Conservation (phyloP, 1,140 invertebrate species). For the Cherax quadricarinatus region DNA sequence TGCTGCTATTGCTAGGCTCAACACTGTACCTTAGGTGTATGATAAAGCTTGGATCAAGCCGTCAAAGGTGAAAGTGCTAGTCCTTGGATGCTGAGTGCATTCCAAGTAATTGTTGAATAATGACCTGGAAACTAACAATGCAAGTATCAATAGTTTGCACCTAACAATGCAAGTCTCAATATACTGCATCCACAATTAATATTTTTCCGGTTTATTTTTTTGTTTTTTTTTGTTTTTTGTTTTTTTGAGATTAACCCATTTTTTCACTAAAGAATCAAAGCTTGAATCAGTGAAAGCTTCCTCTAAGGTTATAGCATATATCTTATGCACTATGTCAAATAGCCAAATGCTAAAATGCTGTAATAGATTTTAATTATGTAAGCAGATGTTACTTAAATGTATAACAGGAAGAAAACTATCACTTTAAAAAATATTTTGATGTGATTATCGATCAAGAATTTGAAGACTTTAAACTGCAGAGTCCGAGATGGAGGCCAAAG, state of each 20-base stretch:
- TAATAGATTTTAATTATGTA: not conserved
- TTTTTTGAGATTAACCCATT: not conserved
- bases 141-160: too few relatives aligned
- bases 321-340: not conserved
- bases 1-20: not conserved
- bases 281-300: not conserved
- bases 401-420: not conserved
- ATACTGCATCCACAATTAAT: not conserved
- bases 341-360: not conserved
- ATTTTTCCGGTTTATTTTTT: not conserved
- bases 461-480: conserved; percentile 11
- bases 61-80: not conserved
- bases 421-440: not conserved
- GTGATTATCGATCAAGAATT: not conserved
- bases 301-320: not conserved
- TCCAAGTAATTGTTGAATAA: not conserved
- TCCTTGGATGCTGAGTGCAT: not conserved
- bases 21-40: not conserved
- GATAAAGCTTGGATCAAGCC: not conserved
- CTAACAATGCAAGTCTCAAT: too few relatives aligned
- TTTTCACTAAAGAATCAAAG: not conserved
- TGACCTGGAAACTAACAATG: too few relatives aligned
- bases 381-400: not conserved
- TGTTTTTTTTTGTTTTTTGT: not conserved
- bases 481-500: conserved; percentile 12